Evolutionary conservation across 2,797 vertebrate genomes (phyloP).

Genomic region (Acanthurus lineatus): DNA sequence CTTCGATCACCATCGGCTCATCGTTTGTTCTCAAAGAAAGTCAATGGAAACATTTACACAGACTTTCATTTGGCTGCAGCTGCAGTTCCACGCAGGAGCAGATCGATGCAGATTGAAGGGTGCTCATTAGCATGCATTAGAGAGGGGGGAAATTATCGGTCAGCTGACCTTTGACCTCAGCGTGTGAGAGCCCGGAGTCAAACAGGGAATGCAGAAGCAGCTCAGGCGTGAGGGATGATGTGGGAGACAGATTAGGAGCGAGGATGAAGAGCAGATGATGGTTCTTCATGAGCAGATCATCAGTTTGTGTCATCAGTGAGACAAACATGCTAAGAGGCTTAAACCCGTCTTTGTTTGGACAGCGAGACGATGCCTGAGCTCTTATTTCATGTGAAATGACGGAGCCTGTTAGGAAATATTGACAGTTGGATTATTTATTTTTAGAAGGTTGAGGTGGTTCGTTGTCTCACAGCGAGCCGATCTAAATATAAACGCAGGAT

Average conservation of each 20-base stretch:
- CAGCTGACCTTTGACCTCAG: conserved; percentile 43
- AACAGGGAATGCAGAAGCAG: conserved; percentile 42
- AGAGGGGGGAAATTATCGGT: neutral
- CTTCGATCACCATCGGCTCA: too few relatives aligned
- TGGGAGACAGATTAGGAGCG: neutral
- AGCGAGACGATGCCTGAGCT: neutral
- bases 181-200: conserved; percentile 30
- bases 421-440: conserved; percentile 27
- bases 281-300: neutral
- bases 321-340: conserved; percentile 32
- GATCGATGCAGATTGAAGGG: conserved; percentile 10
- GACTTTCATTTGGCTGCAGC: neutral
- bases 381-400: neutral
- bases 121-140: conserved; percentile 34
- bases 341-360: neutral
- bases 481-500: conserved; percentile 4
- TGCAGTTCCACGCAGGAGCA: neutral
- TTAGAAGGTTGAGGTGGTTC: neutral
- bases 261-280: neutral
- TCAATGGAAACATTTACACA: neutral
- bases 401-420: neutral
- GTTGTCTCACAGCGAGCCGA: neutral
- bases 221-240: conserved; percentile 8
- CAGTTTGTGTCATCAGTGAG: conserved; percentile 7
- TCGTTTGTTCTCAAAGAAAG: neutral